phyloP scores from a whole-genome alignment of 2,113 vertebrate species.

The Leucoraja erinaceus region DNA sequence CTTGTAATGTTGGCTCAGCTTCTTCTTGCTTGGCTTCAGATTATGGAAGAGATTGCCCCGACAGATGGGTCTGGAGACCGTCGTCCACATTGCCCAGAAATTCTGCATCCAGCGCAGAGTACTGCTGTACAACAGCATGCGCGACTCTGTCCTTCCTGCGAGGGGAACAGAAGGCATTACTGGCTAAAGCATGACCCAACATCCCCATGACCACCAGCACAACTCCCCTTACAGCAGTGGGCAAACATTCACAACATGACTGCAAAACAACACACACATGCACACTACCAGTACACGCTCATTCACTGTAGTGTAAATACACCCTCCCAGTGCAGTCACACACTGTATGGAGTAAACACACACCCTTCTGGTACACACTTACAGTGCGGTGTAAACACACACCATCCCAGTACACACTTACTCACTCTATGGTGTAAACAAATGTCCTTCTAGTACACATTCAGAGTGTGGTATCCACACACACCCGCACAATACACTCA shows the following conservation, averaged over 20 bases:
- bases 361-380: background rate
- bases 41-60: conserved; percentile 91
- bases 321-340: no score
- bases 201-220: background rate
- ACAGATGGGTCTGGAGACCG: conserved; percentile 87
- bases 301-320: background rate
- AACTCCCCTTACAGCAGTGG: background rate
- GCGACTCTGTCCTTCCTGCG: conserved; percentile 75
- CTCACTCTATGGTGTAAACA: background rate
- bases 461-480: background rate
- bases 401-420: background rate
- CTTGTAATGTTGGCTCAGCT: conserved; percentile 94
- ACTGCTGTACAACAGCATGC: conserved; percentile 91
- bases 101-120: conserved; percentile 99
- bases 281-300: background rate
- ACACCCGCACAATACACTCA: background rate
- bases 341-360: background rate
- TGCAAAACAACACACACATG: background rate
- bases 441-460: background rate
- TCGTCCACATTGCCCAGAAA: conserved; percentile 95
- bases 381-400: background rate
- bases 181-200: background rate
- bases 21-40: conserved; percentile 81
- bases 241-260: background rate
- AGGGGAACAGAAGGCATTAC: conserved; percentile 31